Percentiles rank a stretch among this genome's conserved stretches.
These are phyloP conservation scores for Porphyrio hochstetteri DNA, from an alignment of 2,113 vertebrate genomes.

Conservation along the genomic window DNA sequence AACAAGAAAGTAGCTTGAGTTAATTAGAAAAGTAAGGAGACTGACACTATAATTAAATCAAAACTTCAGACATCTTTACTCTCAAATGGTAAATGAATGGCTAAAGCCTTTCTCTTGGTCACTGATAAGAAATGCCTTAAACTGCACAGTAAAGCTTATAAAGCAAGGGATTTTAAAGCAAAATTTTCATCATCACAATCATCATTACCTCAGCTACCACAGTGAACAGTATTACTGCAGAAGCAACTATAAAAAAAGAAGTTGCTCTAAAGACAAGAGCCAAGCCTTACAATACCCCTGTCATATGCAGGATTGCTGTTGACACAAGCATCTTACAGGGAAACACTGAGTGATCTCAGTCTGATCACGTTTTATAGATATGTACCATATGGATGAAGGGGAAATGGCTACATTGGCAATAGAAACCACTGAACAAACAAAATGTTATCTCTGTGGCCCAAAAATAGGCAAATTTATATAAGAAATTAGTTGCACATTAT, in stretches of 20 bases:
- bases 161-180: neutral
- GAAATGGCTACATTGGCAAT: neutral
- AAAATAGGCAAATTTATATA: neutral
- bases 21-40: neutral
- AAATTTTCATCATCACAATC: neutral
- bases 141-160: neutral
- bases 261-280: neutral
- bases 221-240: neutral
- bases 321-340: neutral
- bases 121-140: neutral
- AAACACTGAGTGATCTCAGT: neutral
- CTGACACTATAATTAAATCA: neutral
- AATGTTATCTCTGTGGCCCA: neutral
- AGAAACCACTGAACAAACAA: constrained; percentile 20
- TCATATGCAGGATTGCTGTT: neutral
- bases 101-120: neutral
- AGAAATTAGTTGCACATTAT: neutral
- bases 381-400: neutral
- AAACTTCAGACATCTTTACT: neutral
- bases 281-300: neutral
- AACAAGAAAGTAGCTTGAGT: fast-evolving
- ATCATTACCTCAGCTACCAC: neutral
- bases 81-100: neutral
- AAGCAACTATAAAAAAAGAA: neutral
- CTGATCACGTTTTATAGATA: neutral